Base-by-base conservation (phyloP, 2,113 vertebrate genomes). In the Lycaon pictus region DNA sequence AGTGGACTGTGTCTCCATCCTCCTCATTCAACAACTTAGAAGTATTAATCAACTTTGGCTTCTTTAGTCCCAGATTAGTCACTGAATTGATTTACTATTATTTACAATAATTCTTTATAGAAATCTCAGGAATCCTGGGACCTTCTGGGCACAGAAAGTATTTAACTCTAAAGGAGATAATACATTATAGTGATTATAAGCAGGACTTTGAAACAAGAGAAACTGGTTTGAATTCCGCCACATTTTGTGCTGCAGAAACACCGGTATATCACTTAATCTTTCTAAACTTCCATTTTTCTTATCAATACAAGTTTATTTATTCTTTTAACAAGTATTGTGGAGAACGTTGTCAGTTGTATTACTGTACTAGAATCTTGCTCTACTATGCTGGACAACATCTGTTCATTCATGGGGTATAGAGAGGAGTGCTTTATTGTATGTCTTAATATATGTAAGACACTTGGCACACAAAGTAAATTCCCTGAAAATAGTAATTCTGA, bases 401-500 rank as follows among this genome's bases (percentile, higher is more conserved):
- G 60, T 91, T 93, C 22, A 25, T 23, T 86, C 20, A 51, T 27
- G 11, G 16, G 16, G 13, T 83, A 62, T 83, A 35, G 6, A 74
- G 9, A 65, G 83, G 65, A 89, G 3, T 58, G 9, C 17, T 43
- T 89, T 76, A 63, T 72, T 76, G 20, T 53, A 92, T 3, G 1
- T 55, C 12, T 12, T 62, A 56, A 51, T 86, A 12, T 65, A 55
- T 76, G 87, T 88, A 22, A 65, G 93, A 84, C 3, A 63, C 4
- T 81, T 80, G 43, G 43, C n/a, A 63, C 0, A 89, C 0, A 89
- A 92, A 92, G 35, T 53, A 43, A 95, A 82, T n/a, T 11, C 85
- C 92, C 29, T 79, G 48, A 56, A 95, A 92, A 84, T 76, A 63
- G 67, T 74, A 25, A 92, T 92, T 72, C 19, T 74, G 17, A 87